phyloP scores from a whole-genome alignment of 2,888 invertebrate genomes.

The Cerceris ruficornis region DNA sequence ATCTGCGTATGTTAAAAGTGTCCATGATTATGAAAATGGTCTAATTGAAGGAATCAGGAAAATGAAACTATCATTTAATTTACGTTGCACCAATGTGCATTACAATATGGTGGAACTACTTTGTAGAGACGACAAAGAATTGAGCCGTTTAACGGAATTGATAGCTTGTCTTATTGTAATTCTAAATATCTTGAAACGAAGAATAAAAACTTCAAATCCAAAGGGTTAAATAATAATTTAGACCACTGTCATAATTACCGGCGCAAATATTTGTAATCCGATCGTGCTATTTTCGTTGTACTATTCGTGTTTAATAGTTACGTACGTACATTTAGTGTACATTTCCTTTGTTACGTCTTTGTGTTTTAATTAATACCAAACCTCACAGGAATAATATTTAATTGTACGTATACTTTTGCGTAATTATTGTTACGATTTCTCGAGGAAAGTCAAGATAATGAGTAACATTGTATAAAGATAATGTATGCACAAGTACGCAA shows the following conservation, averaged over 20 bases:
- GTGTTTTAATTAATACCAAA: conserved; percentile 7
- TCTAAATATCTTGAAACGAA: no score
- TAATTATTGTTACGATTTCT: conserved; percentile 13
- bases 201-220: background rate
- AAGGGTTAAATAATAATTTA: background rate
- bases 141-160: no score
- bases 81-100: no score
- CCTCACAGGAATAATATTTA: background rate
- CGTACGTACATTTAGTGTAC: conserved; percentile 21
- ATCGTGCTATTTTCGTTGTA: conserved; percentile 18
- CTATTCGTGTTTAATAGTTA: conserved; percentile 10
- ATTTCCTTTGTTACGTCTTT: conserved; percentile 30
- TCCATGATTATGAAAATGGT: no score
- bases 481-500: conserved; percentile 41
- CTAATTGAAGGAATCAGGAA: no score
- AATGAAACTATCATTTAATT: no score
- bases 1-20: no score
- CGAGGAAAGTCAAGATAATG: background rate
- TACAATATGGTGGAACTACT: no score
- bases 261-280: background rate
- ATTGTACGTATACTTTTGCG: conserved; percentile 8
- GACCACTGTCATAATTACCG: conserved; percentile 6
- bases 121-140: no score
- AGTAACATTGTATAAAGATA: conserved; percentile 47
- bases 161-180: no score